Conservation (phyloP, 2,797 vertebrate genomes). For the Hipposideros larvatus region DNA sequence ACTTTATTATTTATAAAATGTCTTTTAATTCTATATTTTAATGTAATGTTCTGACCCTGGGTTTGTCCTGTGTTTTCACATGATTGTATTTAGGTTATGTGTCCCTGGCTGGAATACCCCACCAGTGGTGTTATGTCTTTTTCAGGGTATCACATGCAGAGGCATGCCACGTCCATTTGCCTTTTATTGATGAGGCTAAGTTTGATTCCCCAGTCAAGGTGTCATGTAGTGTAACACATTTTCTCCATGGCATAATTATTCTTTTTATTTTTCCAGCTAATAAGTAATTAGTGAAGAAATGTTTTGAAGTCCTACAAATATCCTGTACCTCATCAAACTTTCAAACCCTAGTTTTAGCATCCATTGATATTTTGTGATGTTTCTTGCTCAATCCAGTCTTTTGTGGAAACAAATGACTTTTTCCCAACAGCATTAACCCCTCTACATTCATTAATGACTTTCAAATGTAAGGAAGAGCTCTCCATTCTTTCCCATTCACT, state of each 20-base stretch:
- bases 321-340: background rate
- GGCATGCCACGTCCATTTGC: background rate
- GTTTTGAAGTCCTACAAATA: background rate
- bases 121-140: background rate
- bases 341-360: background rate
- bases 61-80: background rate
- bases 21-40: background rate
- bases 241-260: background rate
- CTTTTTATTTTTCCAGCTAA: background rate
- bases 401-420: background rate
- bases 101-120: background rate
- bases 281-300: background rate
- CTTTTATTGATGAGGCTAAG: background rate
- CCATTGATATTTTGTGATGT: background rate
- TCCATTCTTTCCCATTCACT: background rate
- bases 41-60: background rate
- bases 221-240: background rate
- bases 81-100: background rate
- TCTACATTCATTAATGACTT: background rate
- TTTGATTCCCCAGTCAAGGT: background rate
- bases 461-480: background rate
- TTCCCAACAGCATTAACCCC: background rate
- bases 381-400: background rate
- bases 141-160: background rate
- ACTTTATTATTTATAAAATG: background rate